Conservation (phyloP, 1,140 invertebrate genomes). For the Pseudobourletiella spinata region DNA sequence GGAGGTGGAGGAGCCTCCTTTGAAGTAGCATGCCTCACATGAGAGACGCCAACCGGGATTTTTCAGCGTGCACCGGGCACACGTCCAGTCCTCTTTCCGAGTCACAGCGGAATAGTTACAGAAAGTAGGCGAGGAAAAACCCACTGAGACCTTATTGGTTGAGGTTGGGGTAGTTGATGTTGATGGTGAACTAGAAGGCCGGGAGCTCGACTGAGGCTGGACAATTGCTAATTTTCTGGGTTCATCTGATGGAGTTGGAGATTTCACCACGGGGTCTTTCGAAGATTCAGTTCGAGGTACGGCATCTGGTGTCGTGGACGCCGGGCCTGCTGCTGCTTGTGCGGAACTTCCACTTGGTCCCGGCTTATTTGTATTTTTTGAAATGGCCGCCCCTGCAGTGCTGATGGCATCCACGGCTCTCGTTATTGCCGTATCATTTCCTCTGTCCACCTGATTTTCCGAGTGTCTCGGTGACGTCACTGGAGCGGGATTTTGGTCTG, state of each 20-base stretch:
- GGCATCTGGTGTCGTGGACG: no score
- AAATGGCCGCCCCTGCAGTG: no score
- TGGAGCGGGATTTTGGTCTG: no score
- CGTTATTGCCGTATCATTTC: no score
- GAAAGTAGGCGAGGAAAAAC: conserved; percentile 1
- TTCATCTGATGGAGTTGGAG: conserved; percentile 8
- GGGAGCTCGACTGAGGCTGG: conserved; percentile 23
- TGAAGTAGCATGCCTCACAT: conserved; percentile 47
- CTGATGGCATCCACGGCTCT: no score
- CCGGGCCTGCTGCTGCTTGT: no score
- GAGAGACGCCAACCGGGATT: conserved; percentile 50
- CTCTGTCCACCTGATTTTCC: no score
- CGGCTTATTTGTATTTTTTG: no score
- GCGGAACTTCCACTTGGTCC: no score
- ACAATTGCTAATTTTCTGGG: conserved; percentile 30
- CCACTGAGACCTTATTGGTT: not conserved
- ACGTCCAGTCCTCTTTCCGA: conserved; percentile 42
- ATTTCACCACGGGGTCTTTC: no score
- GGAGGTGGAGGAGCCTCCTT: not conserved
- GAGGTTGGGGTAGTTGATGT: not conserved
- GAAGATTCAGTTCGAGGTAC: no score
- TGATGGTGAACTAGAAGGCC: not conserved
- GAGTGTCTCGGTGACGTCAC: no score
- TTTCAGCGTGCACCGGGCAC: conserved; percentile 47
- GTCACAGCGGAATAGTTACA: not conserved